These are phyloP conservation scores for Cheilosia impressa DNA, from an alignment of 2,888 invertebrate species.

Conservation along the genomic window DNA sequence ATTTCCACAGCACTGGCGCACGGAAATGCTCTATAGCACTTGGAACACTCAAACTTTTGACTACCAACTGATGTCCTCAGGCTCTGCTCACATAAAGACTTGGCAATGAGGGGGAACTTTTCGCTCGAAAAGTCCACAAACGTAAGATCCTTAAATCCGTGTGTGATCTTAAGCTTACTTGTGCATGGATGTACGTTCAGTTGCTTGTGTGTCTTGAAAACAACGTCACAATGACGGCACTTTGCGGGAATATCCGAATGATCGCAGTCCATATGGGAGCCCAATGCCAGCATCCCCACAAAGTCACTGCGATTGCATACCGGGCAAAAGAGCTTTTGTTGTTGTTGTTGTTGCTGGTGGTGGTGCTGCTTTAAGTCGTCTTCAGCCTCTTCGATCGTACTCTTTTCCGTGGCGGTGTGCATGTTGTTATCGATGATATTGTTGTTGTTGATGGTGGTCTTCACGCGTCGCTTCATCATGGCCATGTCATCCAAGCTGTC, in stretches of 20 bases:
- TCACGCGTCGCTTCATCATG: conserved; percentile 79
- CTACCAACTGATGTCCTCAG: conserved; percentile 85
- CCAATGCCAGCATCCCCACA: conserved; percentile 85
- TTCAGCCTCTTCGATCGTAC: conserved; percentile 39
- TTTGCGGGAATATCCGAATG: conserved; percentile 88
- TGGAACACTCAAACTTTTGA: conserved; percentile 88
- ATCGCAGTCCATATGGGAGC: conserved; percentile 87
- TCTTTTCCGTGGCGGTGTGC: conserved; percentile 57
- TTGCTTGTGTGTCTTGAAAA: conserved; percentile 89
- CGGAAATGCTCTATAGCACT: conserved; percentile 89
- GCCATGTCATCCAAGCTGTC: conserved; percentile 78
- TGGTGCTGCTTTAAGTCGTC: conserved; percentile 55
- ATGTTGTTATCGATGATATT: conserved; percentile 76
- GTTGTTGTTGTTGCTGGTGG: conserved; percentile 63
- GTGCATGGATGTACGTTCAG: conserved; percentile 89
- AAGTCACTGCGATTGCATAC: conserved; percentile 87
- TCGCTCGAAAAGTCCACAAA: conserved; percentile 92
- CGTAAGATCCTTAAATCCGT: conserved; percentile 89
- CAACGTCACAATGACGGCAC: conserved; percentile 89
- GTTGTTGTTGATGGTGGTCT: conserved; percentile 80
- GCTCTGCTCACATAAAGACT: conserved; percentile 89
- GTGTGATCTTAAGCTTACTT: conserved; percentile 80
- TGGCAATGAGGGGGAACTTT: conserved; percentile 91
- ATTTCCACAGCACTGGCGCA: conserved; percentile 88
- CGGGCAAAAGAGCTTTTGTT: conserved; percentile 85